Evolutionary conservation across 2,888 invertebrate genomes (phyloP), one percentile per base, ranked within the genome.

Genomic region (Ectobius pallidus): DNA sequence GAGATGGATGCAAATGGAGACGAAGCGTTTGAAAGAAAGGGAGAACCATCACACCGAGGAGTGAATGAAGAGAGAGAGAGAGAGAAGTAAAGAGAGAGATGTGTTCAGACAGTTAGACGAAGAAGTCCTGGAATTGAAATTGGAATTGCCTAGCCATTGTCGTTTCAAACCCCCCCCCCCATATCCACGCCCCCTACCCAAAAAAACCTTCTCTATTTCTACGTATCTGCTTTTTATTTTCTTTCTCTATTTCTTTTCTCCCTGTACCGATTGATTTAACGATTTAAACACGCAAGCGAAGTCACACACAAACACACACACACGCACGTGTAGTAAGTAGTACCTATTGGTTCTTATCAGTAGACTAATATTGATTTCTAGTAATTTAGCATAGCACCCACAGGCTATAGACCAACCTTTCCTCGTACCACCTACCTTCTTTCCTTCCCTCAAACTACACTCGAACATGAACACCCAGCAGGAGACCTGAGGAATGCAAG

Each of bases 111-210:
- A 42, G 73, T 32, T 22, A 63, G 69, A 39, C 27, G 69, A 46
- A 69, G 70, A 69, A 65, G 71, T 71, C 70, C 63, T 71, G 68
- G 49, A 67, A 69, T 73, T 72, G 75, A 75, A 75, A 75, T 73
- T 75, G 75, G 75, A 75, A 75, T 75, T 75, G 75, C 73, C 69
- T 70, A 70, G 75, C 73, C 75, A 75, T 75, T 75, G 75, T 75
- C 73, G 71, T 74, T 72, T 49, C 49, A 58, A 11, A 49, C 42
- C 42, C 27, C 39, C 22, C 32, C 20, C 22, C 58, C 25, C 27
- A 34, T 63, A 30, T 55, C 46, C 61, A 49, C 62, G 70, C 20
- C 63, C 25, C 65, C 71, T 44, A 20, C 27, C 25, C 52, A 22
- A 46, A 46, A 30, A 58, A 58, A 58, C 58, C 65, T 46, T 65